Evolutionary conservation across 92 coral and sea anemone genomes (phyloP).

Genomic region (Actinostola sp.): DNA sequence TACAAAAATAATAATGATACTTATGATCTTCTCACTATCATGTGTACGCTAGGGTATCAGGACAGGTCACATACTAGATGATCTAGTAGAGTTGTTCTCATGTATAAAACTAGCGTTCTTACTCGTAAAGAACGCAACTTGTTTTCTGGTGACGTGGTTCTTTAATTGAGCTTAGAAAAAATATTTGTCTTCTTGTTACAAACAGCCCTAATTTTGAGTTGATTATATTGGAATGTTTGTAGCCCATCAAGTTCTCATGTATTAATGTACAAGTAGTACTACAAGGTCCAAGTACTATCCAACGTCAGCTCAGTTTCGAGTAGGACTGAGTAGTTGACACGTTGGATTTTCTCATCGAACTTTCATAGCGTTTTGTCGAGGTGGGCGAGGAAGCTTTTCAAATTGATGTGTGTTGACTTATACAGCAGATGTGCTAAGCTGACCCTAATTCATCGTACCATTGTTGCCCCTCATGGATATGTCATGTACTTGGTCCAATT

Average conservation of each 20-base stretch:
- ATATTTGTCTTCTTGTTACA: background rate
- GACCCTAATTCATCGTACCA: conserved; percentile 58
- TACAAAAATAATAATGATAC: too few species aligned
- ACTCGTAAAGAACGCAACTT: too few species aligned
- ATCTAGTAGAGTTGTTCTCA: too few species aligned
- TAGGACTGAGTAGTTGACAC: background rate
- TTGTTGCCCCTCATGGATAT: conserved; percentile 63
- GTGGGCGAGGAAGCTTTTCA: conserved; percentile 21
- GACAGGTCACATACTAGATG: too few species aligned
- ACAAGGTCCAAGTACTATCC: background rate
- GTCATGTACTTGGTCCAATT: conserved; percentile 64
- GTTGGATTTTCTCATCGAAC: background rate
- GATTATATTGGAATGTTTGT: conserved; percentile 14
- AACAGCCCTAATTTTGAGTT: background rate
- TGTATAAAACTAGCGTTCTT: too few species aligned
- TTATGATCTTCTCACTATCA: too few species aligned
- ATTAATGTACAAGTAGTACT: background rate
- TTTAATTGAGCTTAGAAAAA: conserved; percentile 1
- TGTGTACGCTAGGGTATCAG: too few species aligned
- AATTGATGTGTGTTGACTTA: conserved; percentile 62
- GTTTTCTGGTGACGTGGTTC: background rate
- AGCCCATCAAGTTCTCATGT: background rate
- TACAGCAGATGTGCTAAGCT: conserved; percentile 77
- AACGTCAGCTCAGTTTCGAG: background rate
- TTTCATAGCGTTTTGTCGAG: conserved; percentile 7